phyloP scores from a whole-genome alignment of 64 coral and sea anemone species.

The Acropora tenuis region DNA sequence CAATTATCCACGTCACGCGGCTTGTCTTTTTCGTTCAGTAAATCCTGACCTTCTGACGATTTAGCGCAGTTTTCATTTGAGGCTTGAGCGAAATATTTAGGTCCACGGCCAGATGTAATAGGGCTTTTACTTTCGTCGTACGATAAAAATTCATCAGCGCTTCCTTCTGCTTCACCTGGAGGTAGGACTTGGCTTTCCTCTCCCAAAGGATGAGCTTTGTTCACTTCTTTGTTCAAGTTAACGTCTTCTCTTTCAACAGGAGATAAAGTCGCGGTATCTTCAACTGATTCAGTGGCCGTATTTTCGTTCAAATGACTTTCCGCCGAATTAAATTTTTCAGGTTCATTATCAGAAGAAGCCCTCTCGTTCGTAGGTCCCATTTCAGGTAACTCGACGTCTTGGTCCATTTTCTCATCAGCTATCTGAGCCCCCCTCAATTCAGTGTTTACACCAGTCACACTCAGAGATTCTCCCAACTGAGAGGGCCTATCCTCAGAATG shows the following conservation, averaged over 20 bases:
- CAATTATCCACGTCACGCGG: constrained; percentile 73
- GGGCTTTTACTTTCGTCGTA: neutral
- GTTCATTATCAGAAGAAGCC: neutral
- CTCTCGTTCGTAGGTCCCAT: neutral
- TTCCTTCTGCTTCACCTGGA: neutral
- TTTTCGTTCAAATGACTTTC: neutral
- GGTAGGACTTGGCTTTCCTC: neutral
- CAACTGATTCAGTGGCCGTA: neutral
- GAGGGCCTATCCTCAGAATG: neutral
- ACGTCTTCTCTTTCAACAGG: constrained; percentile 8
- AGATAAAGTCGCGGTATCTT: neutral
- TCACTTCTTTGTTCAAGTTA: neutral
- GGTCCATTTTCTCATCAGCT: constrained; percentile 10
- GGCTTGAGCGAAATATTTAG: neutral
- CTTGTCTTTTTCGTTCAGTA: constrained; percentile 64
- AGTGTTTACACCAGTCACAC: constrained; percentile 60
- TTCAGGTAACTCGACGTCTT: neutral
- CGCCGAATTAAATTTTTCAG: neutral
- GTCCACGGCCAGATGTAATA: neutral
- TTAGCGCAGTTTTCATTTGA: neutral
- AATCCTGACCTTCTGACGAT: constrained; percentile 6
- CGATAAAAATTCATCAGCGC: neutral
- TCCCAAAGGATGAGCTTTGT: neutral
- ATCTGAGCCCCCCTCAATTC: constrained; percentile 60
- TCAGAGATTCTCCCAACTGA: constrained; percentile 6